Evolutionary conservation across 2,888 invertebrate species (phyloP), one percentile per base, ranked within the genome.

Genomic region (Mylabris sibirica): DNA sequence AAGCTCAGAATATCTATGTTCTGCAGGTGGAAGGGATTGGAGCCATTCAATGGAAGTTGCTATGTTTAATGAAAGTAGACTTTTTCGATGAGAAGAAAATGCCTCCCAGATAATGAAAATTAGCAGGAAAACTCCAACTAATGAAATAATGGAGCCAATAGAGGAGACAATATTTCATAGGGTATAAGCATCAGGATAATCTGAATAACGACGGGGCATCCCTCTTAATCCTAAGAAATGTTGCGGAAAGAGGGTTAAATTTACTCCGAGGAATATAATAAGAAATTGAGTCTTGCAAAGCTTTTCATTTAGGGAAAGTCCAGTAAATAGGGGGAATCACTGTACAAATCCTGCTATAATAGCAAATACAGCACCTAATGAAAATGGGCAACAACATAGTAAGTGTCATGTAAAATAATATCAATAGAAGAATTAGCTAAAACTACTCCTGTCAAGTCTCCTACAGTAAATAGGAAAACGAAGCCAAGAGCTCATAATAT

Each of bases 341-440:
- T 91, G 89, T 81, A 90, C 87, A 84, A 93, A 88, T 76, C 92
- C 91, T 49, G 87, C 90, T 86, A 94, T 89, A 88, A n/a, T n/a
- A 57, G 91, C 90, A 87, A 93, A 93, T 78, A 93, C 91, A 3
- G 93, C 92, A 75, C 92, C 93, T 86, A 93, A 82, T 94, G 93
- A 79, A 94, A 94, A 84, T 94, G 93, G 4, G 92, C 93, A 41
- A 93, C 93, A 63, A 93, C 93, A 88, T 93, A 94, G 83, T 93
- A 93, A n/a, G 93, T 93, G 81, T 94, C 93, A 85, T 94, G 93
- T 12, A 93, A 73, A 70, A 90, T 87, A 84, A 93, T 90, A 87
- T 94, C 93, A 86, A 94, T 87, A 14, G 91, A 92, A 35, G 92
- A 92, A 81, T 93, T 93, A 70, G 92, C 89, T 86, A 92, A 84